Percentiles rank a stretch among this genome's conserved stretches.
Conservation (phyloP, 2,113 vertebrate genomes). For the Chloroceryle aenea region DNA sequence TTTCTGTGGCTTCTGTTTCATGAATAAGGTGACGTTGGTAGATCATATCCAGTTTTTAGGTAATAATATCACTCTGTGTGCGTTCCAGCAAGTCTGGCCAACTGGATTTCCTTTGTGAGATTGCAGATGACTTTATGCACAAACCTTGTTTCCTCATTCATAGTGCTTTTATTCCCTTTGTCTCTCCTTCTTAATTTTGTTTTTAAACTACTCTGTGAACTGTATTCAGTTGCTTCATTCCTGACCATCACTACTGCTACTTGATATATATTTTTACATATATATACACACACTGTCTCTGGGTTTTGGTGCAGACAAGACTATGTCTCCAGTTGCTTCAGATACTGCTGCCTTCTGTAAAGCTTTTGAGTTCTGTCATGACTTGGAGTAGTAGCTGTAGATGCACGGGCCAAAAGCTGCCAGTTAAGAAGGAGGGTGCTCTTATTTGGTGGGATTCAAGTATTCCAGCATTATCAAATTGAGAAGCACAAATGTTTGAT, state of each 20-base stretch:
- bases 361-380: neutral
- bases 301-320: neutral
- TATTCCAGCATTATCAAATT: neutral
- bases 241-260: neutral
- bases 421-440: neutral
- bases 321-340: neutral
- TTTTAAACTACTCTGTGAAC: neutral
- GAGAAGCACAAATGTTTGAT: neutral
- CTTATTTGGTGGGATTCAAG: neutral
- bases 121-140: neutral
- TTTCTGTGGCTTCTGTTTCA: constrained; percentile 26
- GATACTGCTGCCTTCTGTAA: neutral
- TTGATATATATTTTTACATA: rapidly evolving
- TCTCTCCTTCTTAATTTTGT: neutral
- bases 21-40: neutral
- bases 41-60: constrained; percentile 3
- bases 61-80: neutral
- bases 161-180: neutral
- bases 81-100: constrained; percentile 30
- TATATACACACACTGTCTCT: neutral
- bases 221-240: neutral
- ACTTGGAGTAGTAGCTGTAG: neutral
- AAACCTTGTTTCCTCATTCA: neutral
- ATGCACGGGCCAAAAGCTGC: neutral
- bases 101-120: constrained; percentile 14